A percentile compares a stretch with the other conserved stretches of the same genome.
Conservation (phyloP, 2,797 vertebrate genomes). For the Syngnathus rostellatus region DNA sequence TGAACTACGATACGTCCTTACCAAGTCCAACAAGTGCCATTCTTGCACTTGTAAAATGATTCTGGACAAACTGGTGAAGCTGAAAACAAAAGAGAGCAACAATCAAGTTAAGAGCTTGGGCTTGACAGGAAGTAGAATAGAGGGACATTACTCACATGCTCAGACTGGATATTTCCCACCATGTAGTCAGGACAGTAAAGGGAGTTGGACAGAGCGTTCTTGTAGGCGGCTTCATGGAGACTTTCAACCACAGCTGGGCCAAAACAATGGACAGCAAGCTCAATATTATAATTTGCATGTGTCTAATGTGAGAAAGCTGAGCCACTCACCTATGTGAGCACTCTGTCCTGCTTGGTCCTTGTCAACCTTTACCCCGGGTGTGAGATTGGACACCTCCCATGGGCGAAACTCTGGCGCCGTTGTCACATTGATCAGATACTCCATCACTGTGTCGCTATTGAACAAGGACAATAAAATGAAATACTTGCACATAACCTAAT, state of each 20-base stretch:
- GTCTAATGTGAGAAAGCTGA: neutral
- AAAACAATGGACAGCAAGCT: neutral
- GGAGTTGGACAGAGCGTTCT: slow-evolving; percentile 83
- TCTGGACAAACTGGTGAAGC: slow-evolving; percentile 89
- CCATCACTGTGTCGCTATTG: slow-evolving; percentile 90
- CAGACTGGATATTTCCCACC: slow-evolving; percentile 79
- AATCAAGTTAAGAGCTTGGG: neutral
- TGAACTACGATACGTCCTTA: slow-evolving; percentile 45
- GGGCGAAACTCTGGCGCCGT: slow-evolving; percentile 87
- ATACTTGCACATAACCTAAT: no score
- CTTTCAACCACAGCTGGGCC: slow-evolving; percentile 79
- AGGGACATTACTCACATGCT: slow-evolving; percentile 68
- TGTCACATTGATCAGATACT: slow-evolving; percentile 95
- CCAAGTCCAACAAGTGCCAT: slow-evolving; percentile 94
- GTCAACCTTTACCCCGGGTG: slow-evolving; percentile 73
- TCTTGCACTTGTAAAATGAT: slow-evolving; percentile 89
- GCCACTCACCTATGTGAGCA: slow-evolving; percentile 73
- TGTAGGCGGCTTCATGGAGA: slow-evolving; percentile 84
- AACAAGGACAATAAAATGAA: neutral
- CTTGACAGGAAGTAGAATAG: neutral
- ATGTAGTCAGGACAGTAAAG: slow-evolving; percentile 88
- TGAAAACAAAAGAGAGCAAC: slow-evolving; percentile 46
- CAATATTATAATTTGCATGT: neutral
- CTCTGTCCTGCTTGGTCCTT: slow-evolving; percentile 75
- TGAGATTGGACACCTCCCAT: slow-evolving; percentile 86